A percentile compares a stretch with the other conserved stretches of the same genome.
These are phyloP conservation scores for Oncorhynchus clarkii DNA, from an alignment of 2,113 vertebrate genomes.

Conservation along the genomic window DNA sequence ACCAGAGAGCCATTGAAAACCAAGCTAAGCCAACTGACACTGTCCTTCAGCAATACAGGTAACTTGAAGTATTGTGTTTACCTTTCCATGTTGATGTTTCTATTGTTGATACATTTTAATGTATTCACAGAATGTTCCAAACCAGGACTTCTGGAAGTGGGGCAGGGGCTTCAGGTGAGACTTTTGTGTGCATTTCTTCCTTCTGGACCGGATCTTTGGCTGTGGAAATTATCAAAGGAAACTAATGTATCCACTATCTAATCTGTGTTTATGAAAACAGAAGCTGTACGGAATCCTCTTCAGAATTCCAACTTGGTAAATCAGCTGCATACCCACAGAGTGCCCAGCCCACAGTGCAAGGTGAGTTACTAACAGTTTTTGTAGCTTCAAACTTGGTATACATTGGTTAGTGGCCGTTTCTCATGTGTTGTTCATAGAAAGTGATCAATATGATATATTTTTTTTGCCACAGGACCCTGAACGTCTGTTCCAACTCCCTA, in stretches of 20 bases:
- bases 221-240: not conserved
- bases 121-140: slow-evolving; percentile 74
- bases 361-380: slow-evolving; percentile 21
- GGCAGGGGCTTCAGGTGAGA: slow-evolving; percentile 61
- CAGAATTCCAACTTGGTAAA: slow-evolving; percentile 71
- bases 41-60: slow-evolving; percentile 78
- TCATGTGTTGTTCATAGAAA: not conserved
- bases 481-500: slow-evolving; percentile 6
- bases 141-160: slow-evolving; percentile 47
- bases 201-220: not conserved
- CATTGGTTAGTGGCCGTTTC: not conserved
- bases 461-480: slow-evolving; percentile 51
- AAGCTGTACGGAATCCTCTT: slow-evolving; percentile 56
- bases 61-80: not conserved
- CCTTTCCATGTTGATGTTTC: not conserved
- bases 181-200: not conserved
- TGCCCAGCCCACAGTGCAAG: slow-evolving; percentile 43
- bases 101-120: slow-evolving; percentile 4
- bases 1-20: slow-evolving; percentile 76
- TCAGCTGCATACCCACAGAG: slow-evolving; percentile 59
- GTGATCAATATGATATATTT: not conserved
- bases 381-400: not conserved
- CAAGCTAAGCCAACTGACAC: slow-evolving; percentile 73
- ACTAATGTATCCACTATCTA: not conserved
- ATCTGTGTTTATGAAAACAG: slow-evolving; percentile 29